These are phyloP conservation scores for Trachelus tabidus DNA, from an alignment of 2,888 invertebrate genomes.

Conservation along the genomic window DNA sequence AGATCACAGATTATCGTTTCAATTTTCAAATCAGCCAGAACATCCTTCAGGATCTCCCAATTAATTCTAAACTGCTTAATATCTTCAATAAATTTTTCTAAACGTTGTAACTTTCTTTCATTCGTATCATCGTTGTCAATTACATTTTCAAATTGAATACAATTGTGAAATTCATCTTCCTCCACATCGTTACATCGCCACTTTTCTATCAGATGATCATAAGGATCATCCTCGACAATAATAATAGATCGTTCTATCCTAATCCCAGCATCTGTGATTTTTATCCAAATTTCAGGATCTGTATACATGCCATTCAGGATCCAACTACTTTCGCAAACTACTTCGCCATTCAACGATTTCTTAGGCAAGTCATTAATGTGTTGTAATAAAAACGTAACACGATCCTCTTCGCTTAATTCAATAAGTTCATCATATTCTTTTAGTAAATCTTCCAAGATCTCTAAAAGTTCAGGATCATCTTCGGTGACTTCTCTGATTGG, in stretches of 20 bases:
- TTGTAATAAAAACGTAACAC: conserved; percentile 64
- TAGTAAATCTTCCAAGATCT: conserved; percentile 65
- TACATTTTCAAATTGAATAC: neutral
- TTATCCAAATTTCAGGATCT: conserved; percentile 67
- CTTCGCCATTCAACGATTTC: conserved; percentile 41
- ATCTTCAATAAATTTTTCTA: conserved; percentile 16
- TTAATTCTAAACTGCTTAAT: conserved; percentile 19
- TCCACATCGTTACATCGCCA: conserved; percentile 25
- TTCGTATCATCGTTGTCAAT: conserved; percentile 14
- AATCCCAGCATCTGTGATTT: conserved; percentile 64
- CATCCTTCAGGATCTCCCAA: conserved; percentile 38
- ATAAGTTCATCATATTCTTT: conserved; percentile 67
- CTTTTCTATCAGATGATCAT: conserved; percentile 59
- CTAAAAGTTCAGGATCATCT: conserved; percentile 47
- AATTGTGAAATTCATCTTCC: neutral
- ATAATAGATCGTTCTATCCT: conserved; percentile 71
- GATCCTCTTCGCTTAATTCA: conserved; percentile 65
- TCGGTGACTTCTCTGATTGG: conserved; percentile 31
- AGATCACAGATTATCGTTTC: conserved; percentile 40
- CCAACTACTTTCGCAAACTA: conserved; percentile 68
- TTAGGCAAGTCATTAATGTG: conserved; percentile 57
- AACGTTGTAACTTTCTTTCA: conserved; percentile 5
- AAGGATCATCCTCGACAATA: conserved; percentile 68
- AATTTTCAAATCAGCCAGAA: conserved; percentile 38
- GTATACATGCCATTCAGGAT: conserved; percentile 73